Base-by-base conservation (phyloP, 2,888 invertebrate species). In the Ceriagrion tenellum region DNA sequence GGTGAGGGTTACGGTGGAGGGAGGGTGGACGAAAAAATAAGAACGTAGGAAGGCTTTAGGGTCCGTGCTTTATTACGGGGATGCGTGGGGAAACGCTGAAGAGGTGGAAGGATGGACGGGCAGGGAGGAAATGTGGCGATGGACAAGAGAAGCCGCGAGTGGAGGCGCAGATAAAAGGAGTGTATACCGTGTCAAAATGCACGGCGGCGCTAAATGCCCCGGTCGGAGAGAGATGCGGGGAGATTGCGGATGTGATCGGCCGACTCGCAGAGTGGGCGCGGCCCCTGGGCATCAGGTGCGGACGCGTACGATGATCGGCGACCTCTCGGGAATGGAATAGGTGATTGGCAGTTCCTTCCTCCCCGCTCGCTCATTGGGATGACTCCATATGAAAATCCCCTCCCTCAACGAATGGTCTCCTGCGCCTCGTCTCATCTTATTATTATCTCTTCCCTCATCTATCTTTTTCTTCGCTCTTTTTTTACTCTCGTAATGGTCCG, bases 201-300 rank as follows among this genome's bases (percentile, higher is more conserved):
- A 26, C 47, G 40, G 93, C 93, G 93, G 63, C 56, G 74, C 93
- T 93, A 93, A 93, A 93, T 93, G 93, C 69, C 74, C 59, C 69
- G 93, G 69, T 74, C 47, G 69, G 47, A 47, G 69, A 69, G 56
- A 59, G 59, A 59, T 59, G 59, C 6, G 30, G 2, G 47, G 47
- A 93, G 93, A 93, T 93, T 69, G 93, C 93, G 13, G 63, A 69
- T 47, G 93, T 69, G 93, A 93, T 93, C 47, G 93, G 93, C n/a
- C 40, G 63, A 47, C n/a, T 23, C 26, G 47, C 6, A 26, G 47
- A n/a, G 93, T 74, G 93, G 93, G 93, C 23, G 93, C 20, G 93
- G 93, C 69, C 93, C 74, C 93, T 47, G 74, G 93, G 93, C 93
- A 93, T 93, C 93, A 93, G 93, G 93, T 93, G 93, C 74, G 93